These are phyloP conservation scores for Cordilura impudica DNA, from an alignment of 2,888 invertebrate genomes.

Conservation along the genomic window DNA sequence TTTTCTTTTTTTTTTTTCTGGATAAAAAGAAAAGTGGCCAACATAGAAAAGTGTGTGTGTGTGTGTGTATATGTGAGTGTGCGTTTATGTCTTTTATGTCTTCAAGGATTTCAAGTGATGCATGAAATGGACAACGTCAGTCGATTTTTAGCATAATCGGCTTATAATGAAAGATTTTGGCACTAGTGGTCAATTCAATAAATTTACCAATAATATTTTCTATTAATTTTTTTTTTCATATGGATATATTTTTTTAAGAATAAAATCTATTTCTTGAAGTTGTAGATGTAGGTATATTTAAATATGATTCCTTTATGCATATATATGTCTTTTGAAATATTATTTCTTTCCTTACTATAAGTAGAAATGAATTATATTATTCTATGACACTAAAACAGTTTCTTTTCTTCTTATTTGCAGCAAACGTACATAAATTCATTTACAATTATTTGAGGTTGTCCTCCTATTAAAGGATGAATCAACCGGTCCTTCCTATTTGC, in stretches of 20 bases:
- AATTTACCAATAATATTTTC: background rate
- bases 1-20: conserved; percentile 11
- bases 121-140: conserved; percentile 73
- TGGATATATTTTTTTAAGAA: background rate
- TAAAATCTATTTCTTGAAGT: background rate
- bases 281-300: too few relatives aligned
- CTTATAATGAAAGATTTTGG: conserved; percentile 74
- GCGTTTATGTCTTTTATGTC: conserved; percentile 3
- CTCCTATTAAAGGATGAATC: conserved; percentile 5
- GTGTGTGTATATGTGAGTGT: background rate
- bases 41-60: conserved; percentile 1
- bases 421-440: background rate
- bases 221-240: background rate
- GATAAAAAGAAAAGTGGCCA: conserved; percentile 27
- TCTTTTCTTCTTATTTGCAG: background rate
- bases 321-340: background rate
- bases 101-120: conserved; percentile 66
- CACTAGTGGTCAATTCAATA: conserved; percentile 72
- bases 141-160: conserved; percentile 73
- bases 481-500: conserved; percentile 20
- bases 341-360: background rate
- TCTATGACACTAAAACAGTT: background rate
- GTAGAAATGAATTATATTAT: background rate
- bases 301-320: too few relatives aligned
- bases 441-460: background rate